Conservation (phyloP, 2,888 invertebrate genomes). For the Maniola hyperantus region DNA sequence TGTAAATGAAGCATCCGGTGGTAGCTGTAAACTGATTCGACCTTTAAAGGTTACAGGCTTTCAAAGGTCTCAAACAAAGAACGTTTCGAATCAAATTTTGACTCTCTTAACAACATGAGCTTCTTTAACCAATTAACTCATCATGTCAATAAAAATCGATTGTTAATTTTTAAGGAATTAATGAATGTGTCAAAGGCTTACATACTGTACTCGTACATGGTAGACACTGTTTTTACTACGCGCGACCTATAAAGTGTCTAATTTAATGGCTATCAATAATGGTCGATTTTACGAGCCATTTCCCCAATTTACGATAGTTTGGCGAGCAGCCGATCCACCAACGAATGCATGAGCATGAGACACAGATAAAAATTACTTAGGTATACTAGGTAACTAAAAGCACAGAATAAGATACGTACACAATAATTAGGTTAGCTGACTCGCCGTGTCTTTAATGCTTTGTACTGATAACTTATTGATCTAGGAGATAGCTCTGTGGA, state of each 20-base stretch:
- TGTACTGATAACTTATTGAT: no score
- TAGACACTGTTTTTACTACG: conserved; percentile 47
- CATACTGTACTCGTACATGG: conserved; percentile 11
- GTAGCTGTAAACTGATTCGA: no score
- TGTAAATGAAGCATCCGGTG: no score
- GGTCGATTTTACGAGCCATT: conserved; percentile 72
- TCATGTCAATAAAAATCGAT: conserved; percentile 9
- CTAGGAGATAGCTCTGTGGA: no score
- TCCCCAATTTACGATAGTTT: conserved; percentile 74
- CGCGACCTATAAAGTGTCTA: conserved; percentile 66
- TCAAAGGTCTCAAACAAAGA: no score
- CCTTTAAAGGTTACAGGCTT: no score
- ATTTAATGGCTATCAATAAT: conserved; percentile 76
- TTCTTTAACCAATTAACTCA: neutral
- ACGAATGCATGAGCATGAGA: conserved; percentile 50
- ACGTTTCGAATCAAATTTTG: no score
- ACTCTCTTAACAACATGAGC: no score
- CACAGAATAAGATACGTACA: no score
- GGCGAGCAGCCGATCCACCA: conserved; percentile 67
- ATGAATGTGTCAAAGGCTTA: conserved; percentile 27
- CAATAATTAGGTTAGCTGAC: neutral
- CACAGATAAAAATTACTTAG: conserved; percentile 24
- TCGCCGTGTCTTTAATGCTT: no score
- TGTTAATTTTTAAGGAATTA: conserved; percentile 10
- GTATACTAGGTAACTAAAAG: conserved; percentile 1